Conservation (phyloP, 2,797 vertebrate species). For the Siniperca obscura region DNA sequence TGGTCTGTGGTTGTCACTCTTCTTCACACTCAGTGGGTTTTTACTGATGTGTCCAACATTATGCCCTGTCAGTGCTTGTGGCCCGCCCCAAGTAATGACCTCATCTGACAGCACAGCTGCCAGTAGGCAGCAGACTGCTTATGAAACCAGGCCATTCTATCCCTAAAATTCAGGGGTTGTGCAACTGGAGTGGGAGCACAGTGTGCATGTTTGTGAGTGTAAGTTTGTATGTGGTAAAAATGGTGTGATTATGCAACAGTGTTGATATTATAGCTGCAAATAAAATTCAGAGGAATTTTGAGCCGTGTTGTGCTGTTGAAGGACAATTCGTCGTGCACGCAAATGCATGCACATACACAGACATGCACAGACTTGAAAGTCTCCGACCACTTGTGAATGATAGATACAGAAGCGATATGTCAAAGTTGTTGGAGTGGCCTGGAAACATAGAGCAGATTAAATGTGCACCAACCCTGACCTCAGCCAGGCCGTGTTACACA, state of each 20-base stretch:
- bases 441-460: constrained; percentile 80
- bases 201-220: constrained; percentile 56
- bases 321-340: constrained; percentile 8
- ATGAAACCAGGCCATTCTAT: constrained; percentile 77
- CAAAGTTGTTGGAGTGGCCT: constrained; percentile 79
- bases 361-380: constrained; percentile 24
- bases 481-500: constrained; percentile 71
- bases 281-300: constrained; percentile 45
- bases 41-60: constrained; percentile 56
- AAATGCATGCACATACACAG: not conserved
- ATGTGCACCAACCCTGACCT: constrained; percentile 76
- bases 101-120: constrained; percentile 78
- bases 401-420: constrained; percentile 71
- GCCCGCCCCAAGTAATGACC: constrained; percentile 73
- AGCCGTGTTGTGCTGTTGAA: constrained; percentile 34
- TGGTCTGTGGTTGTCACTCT: constrained; percentile 48
- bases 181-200: constrained; percentile 74
- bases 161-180: constrained; percentile 76
- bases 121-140: constrained; percentile 75
- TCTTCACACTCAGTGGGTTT: constrained; percentile 60
- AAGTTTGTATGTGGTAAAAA: constrained; percentile 64
- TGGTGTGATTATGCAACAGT: constrained; percentile 71
- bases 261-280: constrained; percentile 65
- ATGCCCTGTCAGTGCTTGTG: constrained; percentile 54
- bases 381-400: constrained; percentile 72